phyloP scores from a whole-genome alignment of 2,888 invertebrate genomes.

The Dugesia japonica region DNA sequence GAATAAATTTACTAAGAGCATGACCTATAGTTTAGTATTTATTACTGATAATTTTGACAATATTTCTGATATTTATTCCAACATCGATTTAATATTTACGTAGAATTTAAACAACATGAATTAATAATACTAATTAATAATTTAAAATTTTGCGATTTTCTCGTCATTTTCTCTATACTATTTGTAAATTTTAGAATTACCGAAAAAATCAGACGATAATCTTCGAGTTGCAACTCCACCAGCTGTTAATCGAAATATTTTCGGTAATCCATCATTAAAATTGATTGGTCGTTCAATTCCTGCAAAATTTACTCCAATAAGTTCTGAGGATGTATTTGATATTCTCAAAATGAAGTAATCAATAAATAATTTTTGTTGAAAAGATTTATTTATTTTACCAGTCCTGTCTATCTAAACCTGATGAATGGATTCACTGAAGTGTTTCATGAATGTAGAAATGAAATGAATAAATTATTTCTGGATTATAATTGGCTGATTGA shows the following conservation, averaged over 20 bases:
- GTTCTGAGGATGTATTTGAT: background rate
- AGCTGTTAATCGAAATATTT: background rate
- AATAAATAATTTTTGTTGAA: background rate
- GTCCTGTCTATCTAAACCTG: background rate
- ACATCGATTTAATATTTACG: too few relatives aligned
- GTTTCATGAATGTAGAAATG: background rate
- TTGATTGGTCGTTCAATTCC: background rate
- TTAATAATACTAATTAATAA: too few relatives aligned
- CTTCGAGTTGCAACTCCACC: background rate
- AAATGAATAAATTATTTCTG: background rate
- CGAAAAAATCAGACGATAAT: background rate
- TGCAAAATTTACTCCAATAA: background rate
- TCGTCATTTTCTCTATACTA: too few relatives aligned
- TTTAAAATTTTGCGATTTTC: too few relatives aligned
- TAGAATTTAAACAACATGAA: too few relatives aligned
- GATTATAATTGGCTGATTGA: background rate
- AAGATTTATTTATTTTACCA: too few relatives aligned
- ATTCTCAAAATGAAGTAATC: background rate
- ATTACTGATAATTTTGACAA: too few relatives aligned
- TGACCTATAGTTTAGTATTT: too few relatives aligned
- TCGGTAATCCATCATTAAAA: background rate
- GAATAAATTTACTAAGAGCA: too few relatives aligned
- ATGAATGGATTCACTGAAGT: background rate
- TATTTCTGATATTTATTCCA: too few relatives aligned
- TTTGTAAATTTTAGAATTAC: background rate